Percentiles rank a stretch among this genome's conserved stretches.
Conservation (phyloP, 2,797 vertebrate species). For the Syngnathus acus region DNA sequence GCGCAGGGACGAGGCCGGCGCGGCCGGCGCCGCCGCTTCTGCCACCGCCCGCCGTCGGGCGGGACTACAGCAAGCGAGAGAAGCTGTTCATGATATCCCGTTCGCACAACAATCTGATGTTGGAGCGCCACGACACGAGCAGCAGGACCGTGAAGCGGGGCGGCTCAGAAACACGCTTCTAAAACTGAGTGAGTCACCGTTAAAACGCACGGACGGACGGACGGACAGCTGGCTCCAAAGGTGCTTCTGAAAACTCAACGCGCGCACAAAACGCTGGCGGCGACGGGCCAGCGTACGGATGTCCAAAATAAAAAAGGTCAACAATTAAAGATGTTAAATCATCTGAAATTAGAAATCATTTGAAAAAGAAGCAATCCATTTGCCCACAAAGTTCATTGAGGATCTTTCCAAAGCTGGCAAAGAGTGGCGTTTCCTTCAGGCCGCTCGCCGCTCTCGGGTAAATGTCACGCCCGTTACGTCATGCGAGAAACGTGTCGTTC, state of each 20-base stretch:
- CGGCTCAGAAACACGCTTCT: constrained; percentile 94
- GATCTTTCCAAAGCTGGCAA: background rate
- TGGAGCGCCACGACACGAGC: constrained; percentile 90
- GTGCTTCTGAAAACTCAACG: no score
- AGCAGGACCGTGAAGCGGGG: constrained; percentile 87
- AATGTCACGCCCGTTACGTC: constrained; percentile 44
- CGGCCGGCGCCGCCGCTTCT: constrained; percentile 18
- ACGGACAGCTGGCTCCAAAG: no score
- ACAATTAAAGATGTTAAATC: no score
- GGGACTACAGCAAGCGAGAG: constrained; percentile 92
- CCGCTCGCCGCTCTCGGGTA: constrained; percentile 11
- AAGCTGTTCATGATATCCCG: constrained; percentile 98
- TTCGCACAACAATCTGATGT: constrained; percentile 96
- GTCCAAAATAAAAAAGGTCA: no score
- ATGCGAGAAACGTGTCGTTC: constrained; percentile 26
- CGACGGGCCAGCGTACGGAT: no score
- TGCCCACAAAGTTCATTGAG: background rate
- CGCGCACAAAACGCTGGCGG: no score
- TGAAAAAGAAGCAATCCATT: no score
- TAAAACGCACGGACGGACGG: no score
- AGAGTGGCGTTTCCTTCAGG: background rate
- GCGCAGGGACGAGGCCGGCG: background rate
- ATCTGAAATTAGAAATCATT: no score
- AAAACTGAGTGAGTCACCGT: background rate
- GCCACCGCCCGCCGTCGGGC: constrained; percentile 62